These are phyloP conservation scores for Pseudoatta argentina DNA, from an alignment of 1,140 invertebrate species.

Conservation along the genomic window DNA sequence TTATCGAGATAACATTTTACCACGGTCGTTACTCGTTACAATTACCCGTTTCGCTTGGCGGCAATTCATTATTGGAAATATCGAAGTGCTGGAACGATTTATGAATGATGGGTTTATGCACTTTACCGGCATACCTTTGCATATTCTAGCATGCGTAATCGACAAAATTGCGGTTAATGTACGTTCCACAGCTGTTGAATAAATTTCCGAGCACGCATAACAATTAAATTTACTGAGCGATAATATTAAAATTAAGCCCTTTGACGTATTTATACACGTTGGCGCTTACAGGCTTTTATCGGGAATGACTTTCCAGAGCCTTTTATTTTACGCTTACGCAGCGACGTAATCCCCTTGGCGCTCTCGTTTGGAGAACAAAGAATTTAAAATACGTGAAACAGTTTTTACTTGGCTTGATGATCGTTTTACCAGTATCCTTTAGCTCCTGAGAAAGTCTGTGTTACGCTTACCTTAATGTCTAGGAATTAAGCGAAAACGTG, in stretches of 20 bases:
- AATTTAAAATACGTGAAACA: conserved; percentile 45
- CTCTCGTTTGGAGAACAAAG: conserved; percentile 27
- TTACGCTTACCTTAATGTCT: conserved; percentile 28
- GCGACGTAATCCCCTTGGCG: not conserved
- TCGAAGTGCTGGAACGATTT: conserved; percentile 25
- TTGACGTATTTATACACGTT: conserved; percentile 17
- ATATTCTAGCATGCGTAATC: conserved; percentile 40
- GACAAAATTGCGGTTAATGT: conserved; percentile 47
- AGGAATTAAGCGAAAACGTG: conserved; percentile 50
- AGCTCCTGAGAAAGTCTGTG: not conserved
- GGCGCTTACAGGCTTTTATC: conserved; percentile 8
- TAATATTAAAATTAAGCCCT: conserved; percentile 37
- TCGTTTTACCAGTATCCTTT: conserved; percentile 9
- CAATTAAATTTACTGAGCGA: conserved; percentile 31
- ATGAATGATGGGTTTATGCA: conserved; percentile 45
- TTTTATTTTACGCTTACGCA: not conserved
- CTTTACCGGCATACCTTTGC: conserved; percentile 38
- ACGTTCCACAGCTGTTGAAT: conserved; percentile 27
- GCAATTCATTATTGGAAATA: conserved; percentile 47
- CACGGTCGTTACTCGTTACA: not conserved
- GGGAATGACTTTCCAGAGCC: not conserved
- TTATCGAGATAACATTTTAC: conserved; percentile 18
- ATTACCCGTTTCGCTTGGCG: conserved; percentile 18
- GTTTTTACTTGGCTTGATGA: conserved; percentile 36
- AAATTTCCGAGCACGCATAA: conserved; percentile 29